Percentiles rank a stretch among this genome's conserved stretches.
phyloP scores from a whole-genome alignment of 64 coral and sea anemone genomes.

The Platygyra sinensis region DNA sequence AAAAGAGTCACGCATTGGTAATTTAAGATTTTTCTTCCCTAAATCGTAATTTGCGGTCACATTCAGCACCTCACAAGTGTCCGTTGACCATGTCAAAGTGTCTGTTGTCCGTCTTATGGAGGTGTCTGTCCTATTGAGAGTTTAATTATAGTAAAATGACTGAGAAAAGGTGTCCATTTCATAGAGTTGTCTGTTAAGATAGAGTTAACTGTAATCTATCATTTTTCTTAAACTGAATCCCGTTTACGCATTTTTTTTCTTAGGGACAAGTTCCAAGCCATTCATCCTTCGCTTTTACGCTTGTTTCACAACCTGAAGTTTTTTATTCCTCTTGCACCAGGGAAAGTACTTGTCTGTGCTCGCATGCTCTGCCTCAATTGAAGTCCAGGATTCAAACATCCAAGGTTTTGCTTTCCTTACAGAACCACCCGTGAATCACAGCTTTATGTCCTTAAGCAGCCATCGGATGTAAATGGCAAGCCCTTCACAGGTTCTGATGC shows the following conservation, averaged over 20 bases:
- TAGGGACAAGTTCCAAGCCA: conserved; percentile 55
- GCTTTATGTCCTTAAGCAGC: conserved; percentile 39
- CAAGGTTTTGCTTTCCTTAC: conserved; percentile 35
- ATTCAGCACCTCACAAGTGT: no score
- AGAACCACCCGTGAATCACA: conserved; percentile 65
- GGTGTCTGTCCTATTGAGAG: no score
- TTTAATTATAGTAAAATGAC: no score
- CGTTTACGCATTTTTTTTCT: background rate
- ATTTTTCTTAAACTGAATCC: no score
- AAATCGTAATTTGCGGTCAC: no score
- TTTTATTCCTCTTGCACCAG: conserved; percentile 46
- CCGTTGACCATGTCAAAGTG: no score
- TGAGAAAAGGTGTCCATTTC: no score
- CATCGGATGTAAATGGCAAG: conserved; percentile 27
- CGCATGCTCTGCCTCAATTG: conserved; percentile 71
- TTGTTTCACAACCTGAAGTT: conserved; percentile 57
- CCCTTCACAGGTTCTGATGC: conserved; percentile 24
- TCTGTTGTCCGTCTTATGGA: no score
- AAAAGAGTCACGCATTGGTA: no score
- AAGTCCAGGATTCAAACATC: conserved; percentile 15
- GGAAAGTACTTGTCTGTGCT: conserved; percentile 54
- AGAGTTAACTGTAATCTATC: no score
- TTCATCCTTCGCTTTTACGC: conserved; percentile 67
- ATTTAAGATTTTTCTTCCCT: no score
- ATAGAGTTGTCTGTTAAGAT: no score